Evolutionary conservation across 2,797 vertebrate genomes (phyloP).

Genomic region (Falco berigora): DNA sequence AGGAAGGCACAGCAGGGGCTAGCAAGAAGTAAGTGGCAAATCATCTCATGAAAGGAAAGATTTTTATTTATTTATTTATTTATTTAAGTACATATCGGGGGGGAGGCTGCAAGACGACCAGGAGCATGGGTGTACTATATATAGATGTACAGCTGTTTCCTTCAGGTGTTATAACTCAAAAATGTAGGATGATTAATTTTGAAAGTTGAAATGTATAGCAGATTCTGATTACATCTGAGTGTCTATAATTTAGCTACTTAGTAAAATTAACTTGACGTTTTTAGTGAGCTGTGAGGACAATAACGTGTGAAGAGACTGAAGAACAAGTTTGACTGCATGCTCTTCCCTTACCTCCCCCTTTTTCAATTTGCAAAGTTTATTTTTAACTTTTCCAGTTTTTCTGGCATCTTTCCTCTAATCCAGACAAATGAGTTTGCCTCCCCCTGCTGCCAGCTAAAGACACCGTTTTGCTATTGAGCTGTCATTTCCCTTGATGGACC

Average conservation of each 20-base stretch:
- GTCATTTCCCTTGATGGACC: not conserved
- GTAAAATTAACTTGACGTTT: conserved; percentile 70
- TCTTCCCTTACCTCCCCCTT: conserved; percentile 4
- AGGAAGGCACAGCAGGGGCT: not conserved
- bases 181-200: conserved; percentile 57
- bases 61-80: not conserved
- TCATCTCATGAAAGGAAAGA: not conserved
- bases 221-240: conserved; percentile 67
- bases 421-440: not conserved
- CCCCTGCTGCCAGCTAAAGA: not conserved
- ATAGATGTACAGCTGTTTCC: conserved; percentile 54
- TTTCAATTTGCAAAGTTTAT: conserved; percentile 28
- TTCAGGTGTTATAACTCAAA: conserved; percentile 58
- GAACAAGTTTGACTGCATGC: not conserved
- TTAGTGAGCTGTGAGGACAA: conserved; percentile 63
- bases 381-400: conserved; percentile 50
- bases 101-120: not conserved
- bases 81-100: conserved; percentile 10
- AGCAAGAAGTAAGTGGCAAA: not conserved
- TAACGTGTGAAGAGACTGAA: conserved; percentile 50
- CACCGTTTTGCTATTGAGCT: not conserved
- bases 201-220: conserved; percentile 48
- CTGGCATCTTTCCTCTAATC: not conserved
- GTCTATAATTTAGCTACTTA: conserved; percentile 73
- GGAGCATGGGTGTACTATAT: not conserved